phyloP scores from a whole-genome alignment of 2,888 invertebrate genomes.

The Lasius fuliginosus region DNA sequence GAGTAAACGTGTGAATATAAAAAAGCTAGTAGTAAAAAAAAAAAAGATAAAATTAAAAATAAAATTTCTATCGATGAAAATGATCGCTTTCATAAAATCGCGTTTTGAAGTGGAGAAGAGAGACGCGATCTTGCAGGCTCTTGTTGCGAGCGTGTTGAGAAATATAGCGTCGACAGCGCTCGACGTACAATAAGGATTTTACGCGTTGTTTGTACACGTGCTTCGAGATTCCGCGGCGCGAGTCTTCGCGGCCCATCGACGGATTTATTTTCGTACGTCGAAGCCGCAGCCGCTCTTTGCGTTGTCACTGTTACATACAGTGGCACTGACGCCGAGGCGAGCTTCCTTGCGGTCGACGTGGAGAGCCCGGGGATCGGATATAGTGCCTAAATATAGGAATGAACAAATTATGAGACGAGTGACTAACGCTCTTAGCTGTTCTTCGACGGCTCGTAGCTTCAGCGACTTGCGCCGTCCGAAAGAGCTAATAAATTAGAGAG shows the following conservation, averaged over 20 bases:
- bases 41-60: not conserved
- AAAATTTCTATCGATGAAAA: not conserved
- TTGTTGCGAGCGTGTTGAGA: not conserved
- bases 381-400: conserved; percentile 78
- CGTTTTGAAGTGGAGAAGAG: not conserved
- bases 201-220: conserved; percentile 72
- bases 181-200: conserved; percentile 57
- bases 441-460: conserved; percentile 63
- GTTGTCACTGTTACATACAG: conserved; percentile 70
- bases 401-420: conserved; percentile 81
- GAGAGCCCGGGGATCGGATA: conserved; percentile 52
- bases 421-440: conserved; percentile 72
- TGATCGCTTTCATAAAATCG: not conserved
- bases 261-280: conserved; percentile 75
- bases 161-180: conserved; percentile 23
- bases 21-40: not conserved
- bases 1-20: not conserved
- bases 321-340: conserved; percentile 70
- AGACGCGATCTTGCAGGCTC: not conserved
- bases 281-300: conserved; percentile 58
- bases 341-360: conserved; percentile 62
- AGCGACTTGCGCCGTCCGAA: conserved; percentile 62
- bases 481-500: conserved; percentile 75
- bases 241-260: conserved; percentile 63
- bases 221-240: conserved; percentile 60